Evolutionary conservation across 2,888 invertebrate genomes (phyloP).

Genomic region (Therioaphis trifolii): DNA sequence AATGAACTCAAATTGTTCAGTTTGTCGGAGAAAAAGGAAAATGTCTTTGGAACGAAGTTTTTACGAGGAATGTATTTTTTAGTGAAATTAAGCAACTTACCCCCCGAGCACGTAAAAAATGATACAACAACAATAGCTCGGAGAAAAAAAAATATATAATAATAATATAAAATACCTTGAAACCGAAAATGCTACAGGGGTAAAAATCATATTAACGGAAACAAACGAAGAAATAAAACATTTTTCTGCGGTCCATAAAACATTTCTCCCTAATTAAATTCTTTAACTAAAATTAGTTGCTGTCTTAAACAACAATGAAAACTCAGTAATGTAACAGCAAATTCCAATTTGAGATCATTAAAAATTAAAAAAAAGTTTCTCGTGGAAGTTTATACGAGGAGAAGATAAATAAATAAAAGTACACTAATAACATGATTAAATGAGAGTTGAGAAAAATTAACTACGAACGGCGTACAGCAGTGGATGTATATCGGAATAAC

Average conservation of each 20-base stretch:
- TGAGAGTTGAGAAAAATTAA: neutral
- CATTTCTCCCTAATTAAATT: slow-evolving; percentile 53
- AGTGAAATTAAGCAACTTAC: slow-evolving; percentile 49
- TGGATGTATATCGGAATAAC: too few relatives aligned
- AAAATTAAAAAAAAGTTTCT: slow-evolving; percentile 22
- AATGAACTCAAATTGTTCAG: slow-evolving; percentile 41
- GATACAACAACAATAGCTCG: slow-evolving; percentile 51
- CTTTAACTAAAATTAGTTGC: slow-evolving; percentile 41
- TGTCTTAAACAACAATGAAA: slow-evolving; percentile 39
- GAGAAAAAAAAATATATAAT: slow-evolving; percentile 23
- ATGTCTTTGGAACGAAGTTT: slow-evolving; percentile 34
- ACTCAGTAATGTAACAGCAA: neutral
- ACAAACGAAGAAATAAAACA: slow-evolving; percentile 50
- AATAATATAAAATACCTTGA: slow-evolving; percentile 28
- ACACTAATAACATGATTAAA: slow-evolving; percentile 37
- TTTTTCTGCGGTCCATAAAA: slow-evolving; percentile 54
- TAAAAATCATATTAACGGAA: slow-evolving; percentile 52
- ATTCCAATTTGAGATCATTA: slow-evolving; percentile 54
- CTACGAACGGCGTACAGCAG: too few relatives aligned
- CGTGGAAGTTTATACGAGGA: slow-evolving; percentile 5
- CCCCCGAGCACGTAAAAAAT: slow-evolving; percentile 56
- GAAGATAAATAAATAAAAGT: slow-evolving; percentile 47
- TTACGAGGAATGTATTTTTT: slow-evolving; percentile 41
- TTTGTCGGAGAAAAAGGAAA: slow-evolving; percentile 14
- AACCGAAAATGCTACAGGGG: slow-evolving; percentile 50